A percentile compares a stretch with the other conserved stretches of the same genome.
phyloP scores from a whole-genome alignment of 1,140 invertebrate genomes.

The Aphis craccivora region DNA sequence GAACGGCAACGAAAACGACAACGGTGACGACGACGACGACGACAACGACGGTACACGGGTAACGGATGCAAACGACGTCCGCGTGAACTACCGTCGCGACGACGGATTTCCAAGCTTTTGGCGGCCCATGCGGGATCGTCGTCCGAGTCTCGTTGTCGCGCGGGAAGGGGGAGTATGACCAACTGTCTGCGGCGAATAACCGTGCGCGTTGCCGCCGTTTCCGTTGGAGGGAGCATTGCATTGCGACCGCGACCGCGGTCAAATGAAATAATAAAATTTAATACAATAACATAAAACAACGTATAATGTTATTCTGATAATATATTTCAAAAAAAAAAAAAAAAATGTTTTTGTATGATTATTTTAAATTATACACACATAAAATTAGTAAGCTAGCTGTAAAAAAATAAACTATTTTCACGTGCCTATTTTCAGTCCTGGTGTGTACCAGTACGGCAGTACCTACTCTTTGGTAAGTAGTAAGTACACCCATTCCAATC shows the following conservation, averaged over 20 bases:
- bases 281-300: background rate
- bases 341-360: too few relatives aligned
- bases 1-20: background rate
- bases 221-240: background rate
- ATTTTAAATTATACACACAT: background rate
- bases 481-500: too few relatives aligned
- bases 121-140: conserved; percentile 33
- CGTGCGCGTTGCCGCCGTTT: background rate
- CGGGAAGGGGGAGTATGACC: conserved; percentile 9
- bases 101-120: conserved; percentile 39
- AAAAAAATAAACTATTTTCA: background rate
- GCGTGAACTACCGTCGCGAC: conserved; percentile 35
- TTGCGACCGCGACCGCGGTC: background rate
- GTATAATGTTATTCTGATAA: too few relatives aligned
- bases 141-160: background rate
- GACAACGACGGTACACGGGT: background rate
- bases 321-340: too few relatives aligned
- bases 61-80: background rate
- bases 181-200: conserved; percentile 42
- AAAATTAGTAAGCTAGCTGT: background rate
- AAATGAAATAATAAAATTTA: background rate
- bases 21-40: background rate
- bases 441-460: background rate
- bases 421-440: background rate
- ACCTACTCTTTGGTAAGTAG: too few relatives aligned